Conservation (phyloP, 2,888 invertebrate genomes). For the Lasioglossum lativentre region DNA sequence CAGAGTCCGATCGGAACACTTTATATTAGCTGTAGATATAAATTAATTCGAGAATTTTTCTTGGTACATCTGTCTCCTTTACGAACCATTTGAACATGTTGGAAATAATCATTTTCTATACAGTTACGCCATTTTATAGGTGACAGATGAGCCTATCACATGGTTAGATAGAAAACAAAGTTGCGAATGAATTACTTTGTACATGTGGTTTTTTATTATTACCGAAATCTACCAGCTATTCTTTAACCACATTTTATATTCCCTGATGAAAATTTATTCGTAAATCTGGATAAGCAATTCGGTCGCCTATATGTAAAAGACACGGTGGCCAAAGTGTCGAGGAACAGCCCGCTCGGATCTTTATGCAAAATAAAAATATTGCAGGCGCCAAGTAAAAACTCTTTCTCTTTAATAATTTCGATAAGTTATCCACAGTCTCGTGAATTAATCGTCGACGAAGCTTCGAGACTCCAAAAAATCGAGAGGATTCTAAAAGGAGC, state of each 20-base stretch:
- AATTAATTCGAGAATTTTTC: background rate
- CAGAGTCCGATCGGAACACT: background rate
- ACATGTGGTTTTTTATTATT: background rate
- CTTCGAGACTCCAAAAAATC: background rate
- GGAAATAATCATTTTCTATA: background rate
- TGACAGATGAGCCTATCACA: background rate
- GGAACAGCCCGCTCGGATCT: too few species aligned
- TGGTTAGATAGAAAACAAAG: background rate
- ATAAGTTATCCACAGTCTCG: too few species aligned
- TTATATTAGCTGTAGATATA: background rate
- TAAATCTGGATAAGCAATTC: background rate
- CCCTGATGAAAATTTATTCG: background rate
- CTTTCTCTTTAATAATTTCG: too few species aligned
- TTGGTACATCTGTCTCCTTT: background rate
- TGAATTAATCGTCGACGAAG: background rate
- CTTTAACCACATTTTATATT: background rate
- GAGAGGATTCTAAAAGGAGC: background rate
- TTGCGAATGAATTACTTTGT: background rate
- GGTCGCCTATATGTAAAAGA: too few species aligned
- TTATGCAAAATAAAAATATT: too few species aligned
- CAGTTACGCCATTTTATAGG: background rate
- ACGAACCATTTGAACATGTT: background rate
- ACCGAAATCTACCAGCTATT: background rate
- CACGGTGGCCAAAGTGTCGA: too few species aligned
- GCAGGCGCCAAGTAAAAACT: too few species aligned